Conservation (phyloP, 2,113 vertebrate genomes). For the Ptilorrhoa leucosticta region DNA sequence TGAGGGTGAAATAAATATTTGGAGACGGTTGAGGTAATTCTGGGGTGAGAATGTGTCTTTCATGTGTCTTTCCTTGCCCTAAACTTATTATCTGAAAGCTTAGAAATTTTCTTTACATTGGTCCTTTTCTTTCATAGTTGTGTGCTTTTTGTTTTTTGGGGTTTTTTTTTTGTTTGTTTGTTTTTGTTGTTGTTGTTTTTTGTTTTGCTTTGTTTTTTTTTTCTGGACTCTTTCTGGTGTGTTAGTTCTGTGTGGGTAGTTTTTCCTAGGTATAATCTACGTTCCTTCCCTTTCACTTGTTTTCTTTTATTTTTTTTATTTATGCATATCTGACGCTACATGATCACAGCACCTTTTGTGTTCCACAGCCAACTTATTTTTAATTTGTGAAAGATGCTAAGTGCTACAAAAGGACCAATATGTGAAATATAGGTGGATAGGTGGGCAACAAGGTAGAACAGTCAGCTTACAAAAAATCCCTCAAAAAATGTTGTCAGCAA, state of each 20-base stretch:
- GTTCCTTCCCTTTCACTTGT: neutral
- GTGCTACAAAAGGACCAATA: neutral
- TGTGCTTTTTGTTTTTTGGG: too few relatives aligned
- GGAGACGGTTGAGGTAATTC: neutral
- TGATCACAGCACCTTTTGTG: neutral
- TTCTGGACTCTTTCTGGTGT: neutral
- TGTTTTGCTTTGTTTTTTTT: too few relatives aligned
- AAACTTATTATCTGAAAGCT: neutral
- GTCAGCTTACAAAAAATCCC: neutral
- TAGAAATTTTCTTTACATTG: neutral
- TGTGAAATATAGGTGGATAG: neutral
- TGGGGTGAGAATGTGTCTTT: neutral
- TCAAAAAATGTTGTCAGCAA: neutral
- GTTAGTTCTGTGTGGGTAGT: neutral
- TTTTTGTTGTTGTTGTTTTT: too few relatives aligned
- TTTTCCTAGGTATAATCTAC: neutral
- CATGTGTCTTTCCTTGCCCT: neutral
- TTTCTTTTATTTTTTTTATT: neutral
- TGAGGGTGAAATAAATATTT: neutral
- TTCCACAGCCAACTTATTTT: neutral
- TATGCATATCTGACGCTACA: neutral
- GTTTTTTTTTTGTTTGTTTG: too few relatives aligned
- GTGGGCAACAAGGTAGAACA: neutral
- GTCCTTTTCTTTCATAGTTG: neutral
- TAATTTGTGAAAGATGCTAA: neutral